phyloP scores from a whole-genome alignment of 2,888 invertebrate species.

The Monoplex corrugatus region DNA sequence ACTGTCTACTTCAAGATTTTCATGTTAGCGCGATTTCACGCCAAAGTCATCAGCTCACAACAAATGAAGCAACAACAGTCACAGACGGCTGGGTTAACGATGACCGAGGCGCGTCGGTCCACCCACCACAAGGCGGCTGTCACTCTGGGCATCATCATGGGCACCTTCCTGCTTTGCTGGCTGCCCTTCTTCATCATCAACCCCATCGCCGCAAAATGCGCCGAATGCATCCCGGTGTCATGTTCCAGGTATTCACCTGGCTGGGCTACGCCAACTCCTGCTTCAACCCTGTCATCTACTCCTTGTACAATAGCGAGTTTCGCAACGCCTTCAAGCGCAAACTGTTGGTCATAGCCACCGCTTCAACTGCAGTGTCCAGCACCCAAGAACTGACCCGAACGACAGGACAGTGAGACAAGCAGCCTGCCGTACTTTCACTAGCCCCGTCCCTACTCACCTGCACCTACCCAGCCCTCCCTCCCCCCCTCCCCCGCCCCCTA shows the following conservation, averaged over 20 bases:
- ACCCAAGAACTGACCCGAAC: too few species aligned
- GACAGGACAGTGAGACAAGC: too few species aligned
- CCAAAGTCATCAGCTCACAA: too few species aligned
- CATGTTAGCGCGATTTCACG: slow-evolving; percentile 87
- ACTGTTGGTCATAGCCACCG: too few species aligned
- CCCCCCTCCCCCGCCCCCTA: too few species aligned
- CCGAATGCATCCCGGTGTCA: slow-evolving; percentile 98
- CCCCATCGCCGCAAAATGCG: slow-evolving; percentile 96
- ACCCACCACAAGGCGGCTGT: slow-evolving; percentile 92
- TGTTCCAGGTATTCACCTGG: slow-evolving; percentile 95
- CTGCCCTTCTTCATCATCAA: slow-evolving; percentile 99
- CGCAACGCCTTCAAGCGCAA: slow-evolving; percentile 97
- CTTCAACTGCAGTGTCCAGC: too few species aligned
- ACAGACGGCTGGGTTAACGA: too few species aligned
- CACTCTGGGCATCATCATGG: slow-evolving; percentile 99
- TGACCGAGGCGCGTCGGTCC: too few species aligned
- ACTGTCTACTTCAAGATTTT: slow-evolving; percentile 96
- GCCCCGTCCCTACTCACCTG: too few species aligned
- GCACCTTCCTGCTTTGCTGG: slow-evolving; percentile 98
- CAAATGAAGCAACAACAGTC: too few species aligned
- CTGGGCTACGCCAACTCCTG: slow-evolving; percentile 98
- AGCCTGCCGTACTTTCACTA: too few species aligned
- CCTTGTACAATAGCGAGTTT: slow-evolving; percentile 99
- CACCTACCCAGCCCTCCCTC: too few species aligned
- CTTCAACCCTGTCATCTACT: slow-evolving; percentile 97